These are phyloP conservation scores for Ploceus nigricollis DNA, from an alignment of 2,113 vertebrate genomes.

Conservation along the genomic window DNA sequence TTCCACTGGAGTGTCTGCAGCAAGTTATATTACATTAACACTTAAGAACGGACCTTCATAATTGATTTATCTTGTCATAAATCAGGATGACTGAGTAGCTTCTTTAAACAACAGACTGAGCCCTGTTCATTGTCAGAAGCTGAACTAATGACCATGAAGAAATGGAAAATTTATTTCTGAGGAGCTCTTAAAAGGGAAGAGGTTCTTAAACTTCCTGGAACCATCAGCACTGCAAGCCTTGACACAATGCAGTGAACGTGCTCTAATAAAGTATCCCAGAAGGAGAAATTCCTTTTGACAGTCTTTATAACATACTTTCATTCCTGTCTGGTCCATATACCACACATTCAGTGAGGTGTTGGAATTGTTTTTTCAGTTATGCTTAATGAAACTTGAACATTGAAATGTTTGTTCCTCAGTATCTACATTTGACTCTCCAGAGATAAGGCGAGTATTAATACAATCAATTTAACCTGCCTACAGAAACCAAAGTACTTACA, in stretches of 20 bases:
- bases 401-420: neutral
- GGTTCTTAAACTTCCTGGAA: neutral
- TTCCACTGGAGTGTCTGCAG: neutral
- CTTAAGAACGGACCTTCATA: neutral
- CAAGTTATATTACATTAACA: constrained; percentile 31
- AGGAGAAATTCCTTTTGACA: neutral
- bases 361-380: neutral
- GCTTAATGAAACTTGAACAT: neutral
- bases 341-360: neutral
- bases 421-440: neutral
- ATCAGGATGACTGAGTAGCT: neutral
- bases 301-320: neutral
- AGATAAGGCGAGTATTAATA: neutral
- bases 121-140: neutral
- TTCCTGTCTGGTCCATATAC: neutral
- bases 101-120: neutral
- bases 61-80: constrained; percentile 15
- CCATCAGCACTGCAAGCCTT: neutral
- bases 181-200: neutral
- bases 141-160: neutral
- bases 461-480: neutral
- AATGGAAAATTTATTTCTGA: constrained; percentile 6
- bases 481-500: constrained; percentile 78
- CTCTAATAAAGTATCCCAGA: neutral
- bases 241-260: neutral